A percentile compares a stretch with the other conserved stretches of the same genome.
Conservation (phyloP, 1,140 invertebrate species). For the Protaetia brevitarsis region DNA sequence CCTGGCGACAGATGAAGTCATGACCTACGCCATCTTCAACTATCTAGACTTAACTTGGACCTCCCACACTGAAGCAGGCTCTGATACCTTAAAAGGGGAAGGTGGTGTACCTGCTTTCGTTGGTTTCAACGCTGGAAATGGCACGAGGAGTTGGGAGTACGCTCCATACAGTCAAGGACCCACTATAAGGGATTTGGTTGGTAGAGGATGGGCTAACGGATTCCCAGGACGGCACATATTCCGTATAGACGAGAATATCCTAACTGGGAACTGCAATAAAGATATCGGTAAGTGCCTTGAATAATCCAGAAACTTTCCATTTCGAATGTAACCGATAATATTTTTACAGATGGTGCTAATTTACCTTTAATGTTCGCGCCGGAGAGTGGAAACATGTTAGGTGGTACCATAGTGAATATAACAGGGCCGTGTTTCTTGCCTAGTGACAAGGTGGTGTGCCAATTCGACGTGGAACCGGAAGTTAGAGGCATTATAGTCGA, state of each 20-base stretch:
- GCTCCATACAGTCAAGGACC: conserved; percentile 85
- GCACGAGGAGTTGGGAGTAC: conserved; percentile 86
- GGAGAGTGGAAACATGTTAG: conserved; percentile 92
- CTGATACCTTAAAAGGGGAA: conserved; percentile 80
- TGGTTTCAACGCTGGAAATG: conserved; percentile 95
- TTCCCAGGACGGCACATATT: conserved; percentile 90
- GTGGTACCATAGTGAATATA: conserved; percentile 91
- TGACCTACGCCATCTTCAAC: conserved; percentile 92
- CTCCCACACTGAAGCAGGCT: conserved; percentile 85
- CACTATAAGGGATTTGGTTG: conserved; percentile 77
- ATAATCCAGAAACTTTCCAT: too few species aligned
- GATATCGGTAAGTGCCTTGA: conserved; percentile 76
- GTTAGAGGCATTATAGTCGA: conserved; percentile 73
- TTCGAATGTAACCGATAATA: too few species aligned
- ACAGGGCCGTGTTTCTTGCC: conserved; percentile 87
- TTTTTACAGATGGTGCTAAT: conserved; percentile 67
- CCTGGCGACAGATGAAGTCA: conserved; percentile 88
- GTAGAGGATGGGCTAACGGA: conserved; percentile 82
- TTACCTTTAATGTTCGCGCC: conserved; percentile 84
- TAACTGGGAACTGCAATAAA: conserved; percentile 87
- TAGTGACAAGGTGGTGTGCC: conserved; percentile 70
- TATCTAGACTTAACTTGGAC: conserved; percentile 89
- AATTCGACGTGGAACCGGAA: conserved; percentile 71
- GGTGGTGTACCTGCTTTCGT: conserved; percentile 86
- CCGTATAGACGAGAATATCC: conserved; percentile 90